Evolutionary conservation across 2,888 invertebrate genomes (phyloP).

Genomic region (Amphipyra tragopoginis): DNA sequence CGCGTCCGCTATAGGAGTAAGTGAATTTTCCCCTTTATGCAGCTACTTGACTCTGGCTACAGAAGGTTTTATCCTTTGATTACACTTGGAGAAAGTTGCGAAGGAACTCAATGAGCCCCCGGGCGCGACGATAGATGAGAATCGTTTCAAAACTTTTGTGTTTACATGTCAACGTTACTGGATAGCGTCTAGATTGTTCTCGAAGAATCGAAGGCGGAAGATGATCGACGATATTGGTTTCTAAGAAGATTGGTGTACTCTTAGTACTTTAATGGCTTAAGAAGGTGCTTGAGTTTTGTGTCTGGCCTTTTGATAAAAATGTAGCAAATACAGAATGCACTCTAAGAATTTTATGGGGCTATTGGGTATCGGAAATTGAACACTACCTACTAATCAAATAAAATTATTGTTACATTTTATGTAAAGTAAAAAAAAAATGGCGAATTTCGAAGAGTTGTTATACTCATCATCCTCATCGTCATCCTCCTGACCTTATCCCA

Average conservation of each 20-base stretch:
- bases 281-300: too few relatives aligned
- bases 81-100: conserved; percentile 74
- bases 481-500: too few relatives aligned
- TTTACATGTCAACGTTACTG: conserved; percentile 60
- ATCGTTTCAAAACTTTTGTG: conserved; percentile 74
- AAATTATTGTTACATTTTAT: too few relatives aligned
- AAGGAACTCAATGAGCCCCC: conserved; percentile 70
- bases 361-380: too few relatives aligned
- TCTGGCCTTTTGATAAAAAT: not conserved
- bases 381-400: too few relatives aligned
- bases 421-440: too few relatives aligned
- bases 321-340: too few relatives aligned
- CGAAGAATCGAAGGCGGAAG: conserved; percentile 38
- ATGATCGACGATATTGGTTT: conserved; percentile 37
- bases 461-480: too few relatives aligned
- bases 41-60: conserved; percentile 80
- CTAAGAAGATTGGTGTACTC: not conserved
- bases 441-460: too few relatives aligned
- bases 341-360: too few relatives aligned
- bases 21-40: conserved; percentile 86
- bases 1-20: conserved; percentile 81
- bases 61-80: conserved; percentile 84
- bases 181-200: conserved; percentile 49
- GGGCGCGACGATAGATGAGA: conserved; percentile 69
- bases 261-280: conserved; percentile 18